Conservation (phyloP, 2,888 invertebrate species). For the Antheraea assamensis region DNA sequence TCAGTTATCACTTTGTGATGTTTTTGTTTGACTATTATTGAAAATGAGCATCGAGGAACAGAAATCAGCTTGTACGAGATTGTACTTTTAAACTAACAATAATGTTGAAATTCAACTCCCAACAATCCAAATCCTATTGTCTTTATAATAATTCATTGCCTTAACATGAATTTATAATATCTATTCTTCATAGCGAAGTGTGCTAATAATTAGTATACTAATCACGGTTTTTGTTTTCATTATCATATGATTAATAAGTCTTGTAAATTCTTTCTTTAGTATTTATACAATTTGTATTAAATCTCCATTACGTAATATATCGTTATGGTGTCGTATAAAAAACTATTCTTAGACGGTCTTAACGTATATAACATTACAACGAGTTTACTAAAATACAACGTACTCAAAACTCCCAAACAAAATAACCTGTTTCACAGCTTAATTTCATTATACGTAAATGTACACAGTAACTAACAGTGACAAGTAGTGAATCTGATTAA, state of each 20-base stretch:
- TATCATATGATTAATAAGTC: too few relatives aligned
- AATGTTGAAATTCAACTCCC: background rate
- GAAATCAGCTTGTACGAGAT: background rate
- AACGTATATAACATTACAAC: background rate
- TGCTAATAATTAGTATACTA: background rate
- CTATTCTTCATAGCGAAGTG: too few relatives aligned
- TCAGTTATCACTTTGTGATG: background rate
- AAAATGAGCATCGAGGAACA: background rate
- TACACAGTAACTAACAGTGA: background rate
- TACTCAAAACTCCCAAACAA: too few relatives aligned
- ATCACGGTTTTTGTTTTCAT: background rate
- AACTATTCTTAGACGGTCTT: background rate
- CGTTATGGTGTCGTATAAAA: background rate
- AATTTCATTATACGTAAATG: background rate
- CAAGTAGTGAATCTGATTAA: background rate
- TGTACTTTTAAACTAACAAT: background rate
- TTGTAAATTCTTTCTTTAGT: too few relatives aligned
- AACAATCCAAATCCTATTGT: background rate
- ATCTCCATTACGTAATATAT: background rate
- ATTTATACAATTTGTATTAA: too few relatives aligned
- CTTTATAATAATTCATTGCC: background rate
- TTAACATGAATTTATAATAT: background rate
- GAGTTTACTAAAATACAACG: too few relatives aligned
- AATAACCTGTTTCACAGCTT: background rate
- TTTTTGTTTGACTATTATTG: slow-evolving; percentile 7